Base-by-base conservation (phyloP, 2,888 invertebrate genomes). In the Acanthosepion lycidas region DNA sequence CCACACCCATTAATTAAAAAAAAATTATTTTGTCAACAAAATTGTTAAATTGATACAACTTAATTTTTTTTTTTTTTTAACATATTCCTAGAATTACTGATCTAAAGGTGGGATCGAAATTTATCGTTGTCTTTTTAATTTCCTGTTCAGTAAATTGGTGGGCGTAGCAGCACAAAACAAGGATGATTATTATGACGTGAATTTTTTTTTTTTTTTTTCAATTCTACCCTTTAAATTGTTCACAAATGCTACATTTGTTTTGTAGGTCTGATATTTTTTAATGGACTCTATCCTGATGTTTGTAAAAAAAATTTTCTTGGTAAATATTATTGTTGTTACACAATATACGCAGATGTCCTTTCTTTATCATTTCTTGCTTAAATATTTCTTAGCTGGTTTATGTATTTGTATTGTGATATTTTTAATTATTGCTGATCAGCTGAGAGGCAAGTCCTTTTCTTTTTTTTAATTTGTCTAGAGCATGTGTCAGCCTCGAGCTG, bases 401-500 rank as follows among this genome's bases (percentile, higher is more conserved):
- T 23, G 59, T 59, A 59, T 59, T 59, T 59, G 51, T 78, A 78
- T 78, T 78, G 78, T n/a, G 78, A 78, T 18, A 78, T 12, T 78
- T 78, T 78, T 59, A 59, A 59, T 59, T 59, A 26, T 59, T 59
- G 59, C n/a, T 78, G 78, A 78, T 78, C 78, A 78, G 78, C 78
- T 78, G 78, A 78, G 78, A 18, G 12, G n/a, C 23, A 59, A 59
- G 23, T 59, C 23, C 20, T 23, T 55, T 53, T 33, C 33, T 15
- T 55, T 18, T 53, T 55, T 28, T 26, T 28, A 64, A n/a, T 8
- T 78, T n/a, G 78, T 78, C 18, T 15, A 15, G 78, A 78, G 78
- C 78, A 78, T 78, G 78, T 78, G 78, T 78, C 78, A 78, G 78
- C 78, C 78, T n/a, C 15, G 78, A 78, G 78, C n/a, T 78, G 78